A percentile compares a stretch with the other conserved stretches of the same genome.
Conservation (phyloP, 2,797 vertebrate species). For the Molossus molossus region DNA sequence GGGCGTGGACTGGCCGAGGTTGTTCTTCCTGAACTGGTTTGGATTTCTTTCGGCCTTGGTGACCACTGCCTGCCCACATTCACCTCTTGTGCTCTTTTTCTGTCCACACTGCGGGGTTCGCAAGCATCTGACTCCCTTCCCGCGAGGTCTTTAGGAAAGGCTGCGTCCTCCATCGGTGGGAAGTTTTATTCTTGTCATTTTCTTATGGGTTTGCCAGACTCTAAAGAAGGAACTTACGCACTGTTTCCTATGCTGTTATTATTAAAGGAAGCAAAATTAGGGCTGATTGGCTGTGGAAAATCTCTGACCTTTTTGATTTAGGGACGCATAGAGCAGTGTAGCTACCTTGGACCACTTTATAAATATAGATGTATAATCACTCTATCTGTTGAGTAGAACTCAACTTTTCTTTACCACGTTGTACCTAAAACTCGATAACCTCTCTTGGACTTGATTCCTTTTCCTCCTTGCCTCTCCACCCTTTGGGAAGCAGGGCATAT, state of each 20-base stretch:
- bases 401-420: not conserved
- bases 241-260: not conserved
- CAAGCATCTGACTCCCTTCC: not conserved
- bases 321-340: slow-evolving; percentile 5
- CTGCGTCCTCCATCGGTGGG: not conserved
- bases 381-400: slow-evolving; percentile 41
- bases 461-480: too few relatives aligned
- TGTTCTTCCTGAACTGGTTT: not conserved
- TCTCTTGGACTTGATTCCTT: not conserved
- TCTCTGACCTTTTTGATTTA: not conserved
- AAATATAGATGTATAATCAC: not conserved
- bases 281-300: not conserved
- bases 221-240: not conserved
- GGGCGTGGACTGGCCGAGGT: not conserved
- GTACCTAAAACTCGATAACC: not conserved
- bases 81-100: not conserved
- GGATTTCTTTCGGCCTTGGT: not conserved
- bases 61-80: not conserved
- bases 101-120: not conserved
- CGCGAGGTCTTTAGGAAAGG: accelerated
- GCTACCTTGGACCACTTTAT: not conserved
- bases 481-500: not conserved
- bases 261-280: not conserved
- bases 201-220: not conserved
- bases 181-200: not conserved